A percentile compares a stretch with the other conserved stretches of the same genome.
Conservation (phyloP, 2,113 vertebrate species). For the Pipa parva region DNA sequence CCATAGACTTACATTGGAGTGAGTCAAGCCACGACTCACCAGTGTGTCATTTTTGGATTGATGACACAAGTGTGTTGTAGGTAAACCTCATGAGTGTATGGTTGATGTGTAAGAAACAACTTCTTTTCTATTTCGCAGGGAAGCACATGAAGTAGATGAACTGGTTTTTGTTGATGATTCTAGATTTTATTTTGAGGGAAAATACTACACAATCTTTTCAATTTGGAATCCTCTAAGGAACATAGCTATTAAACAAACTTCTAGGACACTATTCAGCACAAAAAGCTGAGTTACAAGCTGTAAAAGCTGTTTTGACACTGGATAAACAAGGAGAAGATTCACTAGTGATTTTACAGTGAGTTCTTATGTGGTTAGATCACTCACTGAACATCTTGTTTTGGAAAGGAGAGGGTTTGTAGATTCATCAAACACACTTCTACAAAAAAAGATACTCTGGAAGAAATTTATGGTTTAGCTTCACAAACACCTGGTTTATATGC, state of each 20-base stretch:
- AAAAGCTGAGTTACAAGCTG: not conserved
- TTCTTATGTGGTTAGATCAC: not conserved
- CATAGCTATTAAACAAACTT: not conserved
- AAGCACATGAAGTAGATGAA: not conserved
- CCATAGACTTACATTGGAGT: no score
- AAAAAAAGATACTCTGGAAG: not conserved
- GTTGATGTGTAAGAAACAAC: not conserved
- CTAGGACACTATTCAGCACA: not conserved
- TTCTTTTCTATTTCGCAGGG: not conserved
- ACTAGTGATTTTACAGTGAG: not conserved
- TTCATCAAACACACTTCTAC: not conserved
- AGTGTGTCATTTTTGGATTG: no score
- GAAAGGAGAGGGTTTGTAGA: slow-evolving; percentile 7
- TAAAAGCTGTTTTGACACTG: not conserved
- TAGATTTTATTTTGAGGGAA: not conserved
- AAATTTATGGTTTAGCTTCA: not conserved
- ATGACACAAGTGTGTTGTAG: no score
- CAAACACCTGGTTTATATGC: not conserved
- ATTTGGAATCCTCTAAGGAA: not conserved
- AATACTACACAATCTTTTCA: not conserved
- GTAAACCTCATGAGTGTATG: not conserved
- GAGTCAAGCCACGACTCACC: no score
- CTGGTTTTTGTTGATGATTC: not conserved
- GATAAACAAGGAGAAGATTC: not conserved
- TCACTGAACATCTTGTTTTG: not conserved